phyloP scores from a whole-genome alignment of 2,113 vertebrate genomes.

The Synodontis membranacea region DNA sequence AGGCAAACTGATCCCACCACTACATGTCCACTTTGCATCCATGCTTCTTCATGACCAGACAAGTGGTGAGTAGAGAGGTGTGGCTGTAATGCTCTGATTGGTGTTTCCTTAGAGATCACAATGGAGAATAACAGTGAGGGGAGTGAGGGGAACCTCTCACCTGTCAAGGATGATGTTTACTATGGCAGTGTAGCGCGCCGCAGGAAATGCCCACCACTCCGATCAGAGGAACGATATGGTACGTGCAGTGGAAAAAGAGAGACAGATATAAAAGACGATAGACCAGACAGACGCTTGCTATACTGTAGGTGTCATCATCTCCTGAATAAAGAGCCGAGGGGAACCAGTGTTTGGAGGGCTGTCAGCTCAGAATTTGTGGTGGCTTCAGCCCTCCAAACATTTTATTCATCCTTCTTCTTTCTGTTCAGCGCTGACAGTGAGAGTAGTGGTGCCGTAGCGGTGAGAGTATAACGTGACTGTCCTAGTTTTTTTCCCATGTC shows the following conservation, averaged over 20 bases:
- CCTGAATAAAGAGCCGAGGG: background rate
- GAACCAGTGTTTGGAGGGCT: background rate
- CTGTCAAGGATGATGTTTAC: conserved; percentile 86
- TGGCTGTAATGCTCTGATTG: conserved; percentile 74
- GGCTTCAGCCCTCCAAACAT: background rate
- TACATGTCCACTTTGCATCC: conserved; percentile 25
- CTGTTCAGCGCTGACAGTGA: background rate
- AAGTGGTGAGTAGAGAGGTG: conserved; percentile 55
- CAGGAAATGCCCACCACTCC: conserved; percentile 80
- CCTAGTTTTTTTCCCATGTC: conserved; percentile 17
- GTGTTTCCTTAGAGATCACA: conserved; percentile 89
- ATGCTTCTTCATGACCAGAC: conserved; percentile 54
- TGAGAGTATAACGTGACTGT: conserved; percentile 4
- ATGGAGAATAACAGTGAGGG: conserved; percentile 93
- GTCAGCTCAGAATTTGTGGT: background rate
- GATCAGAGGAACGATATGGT: conserved; percentile 84
- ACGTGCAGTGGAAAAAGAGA: conserved; percentile 68
- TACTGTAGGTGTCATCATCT: background rate
- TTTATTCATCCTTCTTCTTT: background rate
- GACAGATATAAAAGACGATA: conserved; percentile 36
- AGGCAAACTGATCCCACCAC: conserved; percentile 33
- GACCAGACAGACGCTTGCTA: background rate
- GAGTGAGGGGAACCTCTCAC: conserved; percentile 88
- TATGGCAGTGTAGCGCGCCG: conserved; percentile 84
- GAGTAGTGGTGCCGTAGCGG: conserved; percentile 15